phyloP scores from a whole-genome alignment of 35 echinoderm and acorn worm genomes.

The Heliocidaris erythrogramma region DNA sequence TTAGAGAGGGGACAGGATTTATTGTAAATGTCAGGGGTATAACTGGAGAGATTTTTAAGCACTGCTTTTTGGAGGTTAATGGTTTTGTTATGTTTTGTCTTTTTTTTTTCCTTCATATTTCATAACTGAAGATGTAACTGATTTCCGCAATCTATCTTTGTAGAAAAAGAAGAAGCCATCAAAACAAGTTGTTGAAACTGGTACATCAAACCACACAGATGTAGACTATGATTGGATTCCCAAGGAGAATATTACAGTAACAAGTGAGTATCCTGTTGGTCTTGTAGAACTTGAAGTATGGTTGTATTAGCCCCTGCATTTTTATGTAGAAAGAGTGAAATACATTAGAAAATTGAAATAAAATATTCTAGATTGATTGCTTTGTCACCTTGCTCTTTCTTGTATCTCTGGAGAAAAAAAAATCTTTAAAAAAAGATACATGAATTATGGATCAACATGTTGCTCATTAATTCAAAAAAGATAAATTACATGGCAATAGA shows the following conservation, averaged over 20 bases:
- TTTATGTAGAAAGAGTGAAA: background rate
- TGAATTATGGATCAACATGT: too few relatives aligned
- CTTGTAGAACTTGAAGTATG: too few relatives aligned
- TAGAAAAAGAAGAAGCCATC: conserved; percentile 80
- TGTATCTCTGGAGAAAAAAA: too few relatives aligned
- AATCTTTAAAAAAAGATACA: too few relatives aligned
- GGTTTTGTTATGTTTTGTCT: background rate
- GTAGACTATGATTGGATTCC: conserved; percentile 99
- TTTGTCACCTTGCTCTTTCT: too few relatives aligned
- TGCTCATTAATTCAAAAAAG: too few relatives aligned
- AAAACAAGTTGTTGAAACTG: conserved; percentile 83
- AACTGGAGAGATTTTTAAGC: background rate
- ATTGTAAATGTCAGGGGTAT: background rate
- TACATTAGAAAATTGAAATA: too few relatives aligned
- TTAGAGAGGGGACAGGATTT: background rate
- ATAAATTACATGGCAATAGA: too few relatives aligned
- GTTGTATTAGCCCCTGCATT: background rate
- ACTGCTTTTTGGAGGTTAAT: background rate
- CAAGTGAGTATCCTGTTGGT: conserved; percentile 30
- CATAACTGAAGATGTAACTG: background rate
- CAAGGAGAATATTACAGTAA: conserved; percentile 70
- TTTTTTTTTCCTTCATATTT: background rate
- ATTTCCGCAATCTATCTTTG: background rate
- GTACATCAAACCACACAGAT: conserved; percentile 82
- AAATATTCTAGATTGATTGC: too few relatives aligned